Conservation (phyloP, 1,140 invertebrate genomes). For the Drosophila nasuta region DNA sequence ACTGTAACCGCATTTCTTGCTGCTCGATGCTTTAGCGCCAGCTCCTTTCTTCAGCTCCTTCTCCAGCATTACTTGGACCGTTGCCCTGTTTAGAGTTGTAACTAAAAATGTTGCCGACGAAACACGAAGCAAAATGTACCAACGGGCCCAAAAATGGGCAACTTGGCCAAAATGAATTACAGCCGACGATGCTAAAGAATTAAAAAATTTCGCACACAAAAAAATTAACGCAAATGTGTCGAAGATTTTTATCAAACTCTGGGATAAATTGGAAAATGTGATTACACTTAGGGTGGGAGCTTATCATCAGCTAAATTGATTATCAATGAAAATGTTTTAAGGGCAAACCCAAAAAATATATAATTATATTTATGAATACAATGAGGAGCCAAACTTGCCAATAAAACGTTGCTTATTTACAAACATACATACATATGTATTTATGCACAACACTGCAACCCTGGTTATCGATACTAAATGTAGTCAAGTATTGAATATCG, state of each 20-base stretch:
- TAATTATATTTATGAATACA: too few relatives aligned
- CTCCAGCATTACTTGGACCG: slow-evolving; percentile 41
- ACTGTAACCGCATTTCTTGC: slow-evolving; percentile 82
- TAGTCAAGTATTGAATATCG: too few relatives aligned
- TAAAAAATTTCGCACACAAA: slow-evolving; percentile 65
- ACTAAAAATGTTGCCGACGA: slow-evolving; percentile 26
- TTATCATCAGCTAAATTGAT: slow-evolving; percentile 40
- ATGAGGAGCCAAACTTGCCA: too few relatives aligned
- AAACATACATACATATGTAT: too few relatives aligned
- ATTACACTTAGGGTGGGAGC: slow-evolving; percentile 7
- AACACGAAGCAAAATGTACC: slow-evolving; percentile 37
- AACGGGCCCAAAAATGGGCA: slow-evolving; percentile 28
- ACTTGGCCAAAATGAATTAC: slow-evolving; percentile 51
- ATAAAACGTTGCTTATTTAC: too few relatives aligned
- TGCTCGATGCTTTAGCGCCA: slow-evolving; percentile 30
- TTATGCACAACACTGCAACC: too few relatives aligned
- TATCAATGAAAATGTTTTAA: neutral
- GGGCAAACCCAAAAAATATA: too few relatives aligned
- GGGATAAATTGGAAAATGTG: neutral
- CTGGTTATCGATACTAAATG: too few relatives aligned
- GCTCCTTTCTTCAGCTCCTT: neutral
- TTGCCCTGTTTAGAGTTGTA: slow-evolving; percentile 72
- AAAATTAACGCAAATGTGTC: slow-evolving; percentile 78
- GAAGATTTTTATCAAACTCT: slow-evolving; percentile 41
- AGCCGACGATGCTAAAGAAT: slow-evolving; percentile 59